Evolutionary conservation across 2,797 vertebrate genomes (phyloP), one percentile per base, ranked within the genome.

Genomic region (Malacoctenus gilli): DNA sequence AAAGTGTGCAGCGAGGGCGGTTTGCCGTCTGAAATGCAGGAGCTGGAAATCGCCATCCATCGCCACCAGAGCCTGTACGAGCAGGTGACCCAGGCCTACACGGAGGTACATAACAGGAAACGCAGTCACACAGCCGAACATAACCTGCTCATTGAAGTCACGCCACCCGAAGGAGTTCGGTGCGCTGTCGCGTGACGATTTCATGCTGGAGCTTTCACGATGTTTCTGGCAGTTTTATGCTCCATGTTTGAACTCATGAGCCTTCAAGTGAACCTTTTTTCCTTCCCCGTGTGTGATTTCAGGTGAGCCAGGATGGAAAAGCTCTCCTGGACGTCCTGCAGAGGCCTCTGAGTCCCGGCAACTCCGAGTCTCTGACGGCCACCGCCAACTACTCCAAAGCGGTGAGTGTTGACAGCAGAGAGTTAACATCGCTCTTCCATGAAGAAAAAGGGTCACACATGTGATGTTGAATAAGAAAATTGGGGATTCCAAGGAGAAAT

Each of bases 281-380:
- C 30, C 11, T n/a, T n/a, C 10, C 39, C 39, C 58, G 43, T 74
- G 1, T 73, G 16, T 74, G 19, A 78, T 5, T 72, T 15, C 72
- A 99, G 97, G 96, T 99, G 42, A 99, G 97, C 85, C 96, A 98
- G 81, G 97, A 99, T 36, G 97, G 97, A 43, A 99, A 98, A 87
- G 96, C 96, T 2, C 76, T 99, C 37, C 64, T 99, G 87, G 97
- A 99, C 53, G 95, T 98, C 51, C 92, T 99, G 11, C 96, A 99
- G 87, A 93, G 97, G 37, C 97, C 97, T 9, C 86, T 99, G 81
- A 95, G 97, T 75, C 97, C 97, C 0, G 95, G 95, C 11, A 98
- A 98, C 84, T 92, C 96, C 0, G 97, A 99, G 41, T 99, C 96
- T 2, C 92, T 99, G 75, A 99, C 97, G 0, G 97, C 97, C 40